Percentiles rank a stretch among this genome's conserved stretches.
phyloP scores from a whole-genome alignment of 2,888 invertebrate species.

The Troilus luridus region DNA sequence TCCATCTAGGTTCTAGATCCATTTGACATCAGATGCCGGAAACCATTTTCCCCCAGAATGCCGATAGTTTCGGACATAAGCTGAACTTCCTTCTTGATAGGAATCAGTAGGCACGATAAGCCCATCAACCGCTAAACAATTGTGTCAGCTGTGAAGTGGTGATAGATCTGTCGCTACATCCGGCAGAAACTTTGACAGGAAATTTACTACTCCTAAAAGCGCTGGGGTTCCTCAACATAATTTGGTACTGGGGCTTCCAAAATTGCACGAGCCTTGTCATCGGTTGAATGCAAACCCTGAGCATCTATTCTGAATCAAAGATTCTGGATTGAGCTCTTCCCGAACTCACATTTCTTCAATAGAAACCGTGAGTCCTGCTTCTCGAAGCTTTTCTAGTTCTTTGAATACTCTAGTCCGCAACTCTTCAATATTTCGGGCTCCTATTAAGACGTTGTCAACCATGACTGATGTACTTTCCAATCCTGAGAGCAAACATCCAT shows the following conservation, averaged over 20 bases:
- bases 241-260: background rate
- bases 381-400: background rate
- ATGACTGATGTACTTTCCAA: too few species aligned
- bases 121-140: conserved; percentile 49
- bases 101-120: background rate
- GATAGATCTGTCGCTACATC: background rate
- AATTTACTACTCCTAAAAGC: background rate
- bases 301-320: too few species aligned
- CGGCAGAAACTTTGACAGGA: background rate
- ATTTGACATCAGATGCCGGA: background rate
- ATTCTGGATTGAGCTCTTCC: background rate
- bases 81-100: background rate
- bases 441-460: too few species aligned
- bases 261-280: background rate
- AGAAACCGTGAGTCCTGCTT: background rate
- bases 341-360: background rate
- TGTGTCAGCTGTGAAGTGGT: background rate
- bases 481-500: too few species aligned
- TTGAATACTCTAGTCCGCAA: too few species aligned
- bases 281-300: too few species aligned
- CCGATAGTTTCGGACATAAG: background rate
- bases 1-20: background rate
- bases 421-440: too few species aligned
- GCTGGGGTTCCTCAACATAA: background rate
- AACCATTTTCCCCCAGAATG: background rate